phyloP scores from a whole-genome alignment of 2,113 vertebrate genomes.

The Brachypteracias leptosomus region DNA sequence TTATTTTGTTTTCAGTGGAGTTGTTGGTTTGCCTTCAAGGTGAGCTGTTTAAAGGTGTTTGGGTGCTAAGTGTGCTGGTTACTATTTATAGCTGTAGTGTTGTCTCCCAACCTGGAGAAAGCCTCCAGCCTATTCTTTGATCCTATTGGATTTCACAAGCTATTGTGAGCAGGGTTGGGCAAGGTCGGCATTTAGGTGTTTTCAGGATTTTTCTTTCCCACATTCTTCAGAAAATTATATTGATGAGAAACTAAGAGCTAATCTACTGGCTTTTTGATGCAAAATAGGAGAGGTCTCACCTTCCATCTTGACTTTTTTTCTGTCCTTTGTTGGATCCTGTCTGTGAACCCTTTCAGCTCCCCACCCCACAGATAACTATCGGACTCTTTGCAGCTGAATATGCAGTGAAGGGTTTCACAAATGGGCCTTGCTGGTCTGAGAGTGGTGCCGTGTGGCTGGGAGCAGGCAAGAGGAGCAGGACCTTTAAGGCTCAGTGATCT shows the following conservation, averaged over 20 bases:
- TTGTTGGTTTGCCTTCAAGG: background rate
- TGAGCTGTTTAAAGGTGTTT: background rate
- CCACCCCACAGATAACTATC: background rate
- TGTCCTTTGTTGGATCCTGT: background rate
- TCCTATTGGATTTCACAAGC: background rate
- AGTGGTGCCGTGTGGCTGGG: background rate
- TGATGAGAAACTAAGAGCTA: slow-evolving; percentile 4
- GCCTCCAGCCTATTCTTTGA: background rate
- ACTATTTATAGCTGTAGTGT: background rate
- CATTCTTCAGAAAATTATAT: background rate
- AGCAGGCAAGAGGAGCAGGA: slow-evolving; percentile 3
- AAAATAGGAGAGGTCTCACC: background rate
- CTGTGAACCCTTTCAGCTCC: background rate
- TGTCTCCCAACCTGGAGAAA: background rate
- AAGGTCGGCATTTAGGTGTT: background rate
- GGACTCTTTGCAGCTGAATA: background rate
- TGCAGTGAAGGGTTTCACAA: slow-evolving; percentile 9
- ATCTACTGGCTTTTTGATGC: background rate
- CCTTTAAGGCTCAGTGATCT: slow-evolving; percentile 13
- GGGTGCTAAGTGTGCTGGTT: background rate
- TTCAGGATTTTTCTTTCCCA: background rate
- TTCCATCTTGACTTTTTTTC: background rate
- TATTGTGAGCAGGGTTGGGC: background rate
- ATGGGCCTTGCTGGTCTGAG: background rate
- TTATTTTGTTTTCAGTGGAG: background rate